Base-by-base conservation (phyloP, 37 sponge, comb jelly and placozoan species). In the Halichondria panicea region DNA sequence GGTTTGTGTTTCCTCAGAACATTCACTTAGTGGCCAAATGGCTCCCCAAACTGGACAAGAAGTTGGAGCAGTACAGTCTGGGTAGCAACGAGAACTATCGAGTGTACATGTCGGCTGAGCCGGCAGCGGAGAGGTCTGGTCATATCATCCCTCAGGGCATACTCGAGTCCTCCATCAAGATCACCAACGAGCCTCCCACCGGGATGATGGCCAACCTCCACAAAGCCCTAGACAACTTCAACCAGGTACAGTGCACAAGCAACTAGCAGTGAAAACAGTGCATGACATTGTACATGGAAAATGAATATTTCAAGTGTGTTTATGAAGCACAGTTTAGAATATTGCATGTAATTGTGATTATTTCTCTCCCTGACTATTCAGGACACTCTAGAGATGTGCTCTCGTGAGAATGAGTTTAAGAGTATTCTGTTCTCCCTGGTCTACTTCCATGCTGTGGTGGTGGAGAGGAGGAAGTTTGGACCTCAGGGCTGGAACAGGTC, bases 321-420 rank as follows among this genome's bases (percentile, higher is more conserved):
- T 11, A 48, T 15, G 52, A 48, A 48, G 15, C 11, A 11, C 52
- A 48, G 15, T 48, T 48, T 18, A 48, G 11, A 48, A 48, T 48
- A 18, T 48, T 48, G 11, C 15, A 48, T 12, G 37, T 11, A 13
- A 12, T 68, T 22, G 3, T 25, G 38, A 68, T 43, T 68, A 68
- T 68, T 68, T 43, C 41, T 19, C 22, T 34, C 32, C 7, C n/a
- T 30, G 22, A 58, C 21, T 40, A 35, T 63, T 46, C 60, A 93
- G 89, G 97, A 97, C 35, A 97, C 98, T n/a, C 88, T 97, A 52
- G 98, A 97, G 83, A 91, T 94, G 88, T 97, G 98, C 84, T 79
- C 95, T 9, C 63, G 74, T 31, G 98, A 97, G 78, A 97, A 89
- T 80, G 98, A 97, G 86, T 97, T 97, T 77, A 97, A 97, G 85